Percentiles rank a stretch among this genome's conserved stretches.
phyloP scores from a whole-genome alignment of 2,888 invertebrate genomes.

The Drosophila pegasa region DNA sequence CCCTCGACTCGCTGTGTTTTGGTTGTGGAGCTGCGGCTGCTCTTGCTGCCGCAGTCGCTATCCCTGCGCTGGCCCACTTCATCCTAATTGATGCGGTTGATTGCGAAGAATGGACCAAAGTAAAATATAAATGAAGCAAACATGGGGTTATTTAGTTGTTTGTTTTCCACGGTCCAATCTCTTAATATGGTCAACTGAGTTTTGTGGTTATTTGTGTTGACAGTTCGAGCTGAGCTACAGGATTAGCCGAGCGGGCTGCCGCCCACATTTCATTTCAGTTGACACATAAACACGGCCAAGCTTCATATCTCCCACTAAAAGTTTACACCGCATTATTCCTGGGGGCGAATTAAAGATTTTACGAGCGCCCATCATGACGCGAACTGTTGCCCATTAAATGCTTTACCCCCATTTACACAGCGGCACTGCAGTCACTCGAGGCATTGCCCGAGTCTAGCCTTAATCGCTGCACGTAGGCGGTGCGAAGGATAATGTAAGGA shows the following conservation, averaged over 20 bases:
- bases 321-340: constrained; percentile 16
- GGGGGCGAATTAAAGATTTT: constrained; percentile 57
- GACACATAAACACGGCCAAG: background rate
- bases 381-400: constrained; percentile 54
- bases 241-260: constrained; percentile 6
- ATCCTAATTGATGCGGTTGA: constrained; percentile 63
- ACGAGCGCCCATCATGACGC: constrained; percentile 36
- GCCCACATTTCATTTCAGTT: background rate
- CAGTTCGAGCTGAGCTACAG: constrained; percentile 7
- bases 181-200: constrained; percentile 25
- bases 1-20: constrained; percentile 84
- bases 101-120: constrained; percentile 1
- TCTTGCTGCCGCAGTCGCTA: constrained; percentile 44
- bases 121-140: constrained; percentile 23
- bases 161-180: constrained; percentile 28
- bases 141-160: constrained; percentile 43
- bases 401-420: constrained; percentile 62
- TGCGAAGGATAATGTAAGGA: constrained; percentile 20
- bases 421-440: constrained; percentile 60
- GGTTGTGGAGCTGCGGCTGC: constrained; percentile 39
- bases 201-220: constrained; percentile 36
- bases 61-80: constrained; percentile 56
- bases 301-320: constrained; percentile 15
- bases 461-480: constrained; percentile 38
- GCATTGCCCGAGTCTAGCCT: constrained; percentile 34